Conservation (phyloP, 1,140 invertebrate genomes). For the Helicoverpa zea region DNA sequence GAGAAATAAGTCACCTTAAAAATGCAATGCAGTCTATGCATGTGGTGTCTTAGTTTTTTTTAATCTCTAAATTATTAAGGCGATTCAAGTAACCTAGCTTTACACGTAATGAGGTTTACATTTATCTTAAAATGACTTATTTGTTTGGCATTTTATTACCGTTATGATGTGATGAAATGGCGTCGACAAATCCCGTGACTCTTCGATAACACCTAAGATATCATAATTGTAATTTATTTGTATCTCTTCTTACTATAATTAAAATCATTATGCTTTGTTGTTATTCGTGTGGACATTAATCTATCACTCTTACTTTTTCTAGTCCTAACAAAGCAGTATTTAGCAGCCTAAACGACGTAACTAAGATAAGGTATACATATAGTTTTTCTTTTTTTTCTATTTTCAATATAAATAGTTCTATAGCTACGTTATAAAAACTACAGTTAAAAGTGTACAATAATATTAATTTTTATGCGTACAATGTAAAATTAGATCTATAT, state of each 20-base stretch:
- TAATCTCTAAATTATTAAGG: slow-evolving; percentile 77
- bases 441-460: slow-evolving; percentile 82
- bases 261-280: slow-evolving; percentile 78
- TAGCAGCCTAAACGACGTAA: slow-evolving; percentile 71
- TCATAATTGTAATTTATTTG: slow-evolving; percentile 48
- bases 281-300: slow-evolving; percentile 72
- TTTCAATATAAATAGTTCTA: slow-evolving; percentile 82
- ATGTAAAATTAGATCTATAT: slow-evolving; percentile 84
- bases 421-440: slow-evolving; percentile 80
- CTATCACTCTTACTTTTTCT: slow-evolving; percentile 71
- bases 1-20: slow-evolving; percentile 71
- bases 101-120: slow-evolving; percentile 79
- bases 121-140: slow-evolving; percentile 71
- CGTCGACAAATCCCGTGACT: slow-evolving; percentile 16
- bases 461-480: slow-evolving; percentile 83
- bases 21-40: slow-evolving; percentile 84
- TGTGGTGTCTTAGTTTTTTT: slow-evolving; percentile 73
- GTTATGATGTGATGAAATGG: slow-evolving; percentile 71
- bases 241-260: slow-evolving; percentile 45
- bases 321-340: slow-evolving; percentile 74
- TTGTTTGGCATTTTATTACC: slow-evolving; percentile 78
- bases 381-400: slow-evolving; percentile 63
- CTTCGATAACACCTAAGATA: slow-evolving; percentile 27
- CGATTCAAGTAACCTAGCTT: slow-evolving; percentile 76
- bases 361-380: slow-evolving; percentile 77